phyloP scores from a whole-genome alignment of 2,888 invertebrate genomes.

The Clusia tigrina region DNA sequence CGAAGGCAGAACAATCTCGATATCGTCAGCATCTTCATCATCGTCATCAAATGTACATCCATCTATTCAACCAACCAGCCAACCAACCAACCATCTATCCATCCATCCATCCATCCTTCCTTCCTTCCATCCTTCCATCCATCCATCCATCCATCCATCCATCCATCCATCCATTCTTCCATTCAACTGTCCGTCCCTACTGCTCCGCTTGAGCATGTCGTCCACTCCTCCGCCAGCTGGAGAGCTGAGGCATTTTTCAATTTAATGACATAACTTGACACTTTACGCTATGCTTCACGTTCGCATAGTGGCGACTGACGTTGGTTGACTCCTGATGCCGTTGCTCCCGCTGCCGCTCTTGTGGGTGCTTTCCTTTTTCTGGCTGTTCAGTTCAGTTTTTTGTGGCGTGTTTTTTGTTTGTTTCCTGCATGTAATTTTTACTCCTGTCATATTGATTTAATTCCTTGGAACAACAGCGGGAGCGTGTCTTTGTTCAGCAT shows the following conservation, averaged over 20 bases:
- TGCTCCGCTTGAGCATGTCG: too few species aligned
- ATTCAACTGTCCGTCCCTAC: too few species aligned
- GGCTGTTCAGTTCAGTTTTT: background rate
- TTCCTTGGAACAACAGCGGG: background rate
- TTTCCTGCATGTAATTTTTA: background rate
- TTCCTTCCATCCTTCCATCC: too few species aligned
- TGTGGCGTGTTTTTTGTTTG: background rate
- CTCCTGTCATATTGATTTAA: background rate
- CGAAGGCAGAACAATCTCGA: too few species aligned
- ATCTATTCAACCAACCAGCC: too few species aligned
- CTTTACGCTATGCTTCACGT: conserved; percentile 4
- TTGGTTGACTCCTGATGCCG: background rate
- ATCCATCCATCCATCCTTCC: too few species aligned
- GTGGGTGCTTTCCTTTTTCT: background rate
- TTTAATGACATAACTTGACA: conserved; percentile 8
- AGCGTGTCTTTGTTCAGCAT: background rate
- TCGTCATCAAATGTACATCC: too few species aligned
- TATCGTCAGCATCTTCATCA: too few species aligned
- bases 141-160: too few species aligned
- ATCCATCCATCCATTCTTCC: too few species aligned
- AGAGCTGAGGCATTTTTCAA: background rate
- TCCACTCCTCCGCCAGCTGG: too few species aligned
- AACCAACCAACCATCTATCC: too few species aligned
- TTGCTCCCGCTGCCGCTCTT: background rate
- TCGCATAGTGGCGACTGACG: background rate